These are phyloP conservation scores for Ooceraea biroi DNA, from an alignment of 1,140 invertebrate genomes.

Conservation along the genomic window DNA sequence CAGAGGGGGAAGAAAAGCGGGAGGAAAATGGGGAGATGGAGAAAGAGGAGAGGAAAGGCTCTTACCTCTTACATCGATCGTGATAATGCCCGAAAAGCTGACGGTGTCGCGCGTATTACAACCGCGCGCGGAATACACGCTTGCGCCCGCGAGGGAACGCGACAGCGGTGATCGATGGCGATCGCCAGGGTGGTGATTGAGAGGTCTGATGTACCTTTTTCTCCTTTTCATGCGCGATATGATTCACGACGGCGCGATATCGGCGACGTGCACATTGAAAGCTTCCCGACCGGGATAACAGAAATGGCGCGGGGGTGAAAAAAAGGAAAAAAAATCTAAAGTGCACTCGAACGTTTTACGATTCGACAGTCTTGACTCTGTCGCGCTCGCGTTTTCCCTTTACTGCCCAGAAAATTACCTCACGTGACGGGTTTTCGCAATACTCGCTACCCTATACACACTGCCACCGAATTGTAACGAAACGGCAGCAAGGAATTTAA, in stretches of 20 bases:
- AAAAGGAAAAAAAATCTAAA: constrained; percentile 27
- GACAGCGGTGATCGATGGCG: constrained; percentile 45
- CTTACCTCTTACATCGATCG: constrained; percentile 17
- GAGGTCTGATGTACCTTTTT: constrained; percentile 46
- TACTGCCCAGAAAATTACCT: constrained; percentile 19
- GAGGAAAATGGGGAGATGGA: too few relatives aligned
- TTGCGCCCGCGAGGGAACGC: constrained; percentile 22
- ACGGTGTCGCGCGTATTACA: constrained; percentile 39
- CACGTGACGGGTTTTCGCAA: constrained; percentile 1
- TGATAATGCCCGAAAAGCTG: constrained; percentile 39
- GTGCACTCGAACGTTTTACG: constrained; percentile 36
- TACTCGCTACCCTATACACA: too few relatives aligned
- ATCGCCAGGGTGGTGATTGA: constrained; percentile 44
- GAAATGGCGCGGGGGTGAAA: background rate
- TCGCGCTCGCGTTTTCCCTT: background rate
- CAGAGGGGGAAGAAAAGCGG: background rate
- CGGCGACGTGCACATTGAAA: constrained; percentile 25
- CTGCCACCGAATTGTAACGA: too few relatives aligned
- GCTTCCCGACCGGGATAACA: constrained; percentile 21
- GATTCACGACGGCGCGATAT: constrained; percentile 47
- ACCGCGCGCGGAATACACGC: constrained; percentile 30
- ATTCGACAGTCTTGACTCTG: constrained; percentile 25
- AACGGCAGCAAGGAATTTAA: too few relatives aligned
- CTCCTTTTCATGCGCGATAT: constrained; percentile 24
- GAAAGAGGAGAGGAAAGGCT: too few relatives aligned